These are phyloP conservation scores for Panagrolaimus sp. DNA, from an alignment of 1,140 invertebrate species.

Conservation along the genomic window DNA sequence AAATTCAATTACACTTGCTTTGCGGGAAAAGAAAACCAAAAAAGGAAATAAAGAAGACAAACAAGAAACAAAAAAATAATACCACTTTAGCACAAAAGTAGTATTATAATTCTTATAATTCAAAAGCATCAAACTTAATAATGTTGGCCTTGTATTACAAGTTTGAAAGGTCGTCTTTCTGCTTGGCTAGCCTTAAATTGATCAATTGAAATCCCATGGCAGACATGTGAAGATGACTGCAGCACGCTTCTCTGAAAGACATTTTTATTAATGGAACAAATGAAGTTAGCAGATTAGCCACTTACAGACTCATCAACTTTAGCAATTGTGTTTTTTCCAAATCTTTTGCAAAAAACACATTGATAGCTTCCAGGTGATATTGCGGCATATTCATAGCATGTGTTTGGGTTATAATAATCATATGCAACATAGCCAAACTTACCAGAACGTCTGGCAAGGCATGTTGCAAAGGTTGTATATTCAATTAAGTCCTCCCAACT, in stretches of 20 bases:
- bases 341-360: neutral
- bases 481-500: neutral
- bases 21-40: too few species aligned
- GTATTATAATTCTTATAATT: too few species aligned
- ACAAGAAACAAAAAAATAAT: too few species aligned
- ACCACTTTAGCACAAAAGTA: too few species aligned
- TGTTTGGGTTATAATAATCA: neutral
- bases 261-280: neutral
- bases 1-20: too few species aligned
- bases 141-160: too few species aligned
- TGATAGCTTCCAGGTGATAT: neutral
- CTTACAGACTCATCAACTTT: slow-evolving; percentile 2
- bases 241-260: neutral
- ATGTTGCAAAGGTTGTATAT: neutral
- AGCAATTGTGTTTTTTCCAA: neutral
- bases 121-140: too few species aligned
- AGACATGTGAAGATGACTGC: neutral
- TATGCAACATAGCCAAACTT: neutral
- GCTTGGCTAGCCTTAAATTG: neutral
- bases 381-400: neutral
- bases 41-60: too few species aligned
- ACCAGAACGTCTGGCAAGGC: neutral
- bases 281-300: neutral
- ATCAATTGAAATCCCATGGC: neutral
- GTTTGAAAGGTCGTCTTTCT: neutral